Conservation (phyloP, 2,888 invertebrate species). For the Myopa tessellatipennis region DNA sequence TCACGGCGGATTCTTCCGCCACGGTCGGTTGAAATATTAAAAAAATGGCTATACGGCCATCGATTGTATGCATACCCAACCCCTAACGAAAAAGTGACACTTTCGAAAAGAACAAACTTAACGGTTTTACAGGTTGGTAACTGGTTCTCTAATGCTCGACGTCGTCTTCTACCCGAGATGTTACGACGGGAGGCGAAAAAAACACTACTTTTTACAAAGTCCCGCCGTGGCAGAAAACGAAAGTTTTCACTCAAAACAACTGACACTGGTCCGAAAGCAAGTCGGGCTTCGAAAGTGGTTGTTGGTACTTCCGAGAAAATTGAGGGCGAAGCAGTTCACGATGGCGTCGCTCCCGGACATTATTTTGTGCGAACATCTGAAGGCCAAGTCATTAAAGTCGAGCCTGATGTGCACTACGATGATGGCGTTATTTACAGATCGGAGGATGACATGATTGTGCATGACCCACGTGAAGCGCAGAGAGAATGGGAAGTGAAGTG, state of each 20-base stretch:
- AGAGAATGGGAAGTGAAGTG: slow-evolving; percentile 79
- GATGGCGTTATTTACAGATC: slow-evolving; percentile 70
- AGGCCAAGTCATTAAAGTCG: slow-evolving; percentile 67
- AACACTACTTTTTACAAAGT: slow-evolving; percentile 92
- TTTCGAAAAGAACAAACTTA: slow-evolving; percentile 87
- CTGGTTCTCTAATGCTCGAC: slow-evolving; percentile 96
- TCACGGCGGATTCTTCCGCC: slow-evolving; percentile 88
- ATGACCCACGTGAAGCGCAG: slow-evolving; percentile 79
- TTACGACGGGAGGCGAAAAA: slow-evolving; percentile 92
- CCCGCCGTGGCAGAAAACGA: slow-evolving; percentile 84
- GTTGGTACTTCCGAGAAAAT: slow-evolving; percentile 63
- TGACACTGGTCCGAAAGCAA: slow-evolving; percentile 58
- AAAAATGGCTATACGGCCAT: slow-evolving; percentile 93
- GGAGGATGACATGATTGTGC: slow-evolving; percentile 77
- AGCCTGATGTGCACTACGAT: slow-evolving; percentile 66
- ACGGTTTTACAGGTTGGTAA: slow-evolving; percentile 90
- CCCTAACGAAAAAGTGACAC: slow-evolving; percentile 88
- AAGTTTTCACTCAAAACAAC: slow-evolving; percentile 65
- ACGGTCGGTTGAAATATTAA: slow-evolving; percentile 90
- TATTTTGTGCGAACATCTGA: slow-evolving; percentile 65
- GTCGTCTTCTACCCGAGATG: slow-evolving; percentile 93
- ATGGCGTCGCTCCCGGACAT: slow-evolving; percentile 66
- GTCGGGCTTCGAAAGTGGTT: slow-evolving; percentile 68
- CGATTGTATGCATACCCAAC: slow-evolving; percentile 95
- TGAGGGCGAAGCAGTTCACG: slow-evolving; percentile 58